Conservation (phyloP, 2,888 invertebrate species). For the Erpobdella octoculata region DNA sequence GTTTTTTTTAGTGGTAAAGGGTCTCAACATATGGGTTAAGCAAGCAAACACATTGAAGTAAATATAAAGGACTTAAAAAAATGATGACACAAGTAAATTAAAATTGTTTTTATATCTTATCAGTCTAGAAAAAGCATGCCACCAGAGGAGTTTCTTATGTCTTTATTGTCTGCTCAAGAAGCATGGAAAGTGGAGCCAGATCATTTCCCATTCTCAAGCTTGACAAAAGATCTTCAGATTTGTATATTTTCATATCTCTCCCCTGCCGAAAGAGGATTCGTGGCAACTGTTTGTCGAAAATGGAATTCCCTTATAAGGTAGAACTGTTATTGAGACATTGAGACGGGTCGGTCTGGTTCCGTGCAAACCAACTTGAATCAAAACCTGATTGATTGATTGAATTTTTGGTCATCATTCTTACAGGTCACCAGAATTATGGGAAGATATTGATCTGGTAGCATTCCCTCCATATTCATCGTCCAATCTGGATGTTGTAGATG, state of each 20-base stretch:
- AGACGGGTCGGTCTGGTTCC: too few relatives aligned
- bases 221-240: constrained; percentile 46
- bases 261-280: constrained; percentile 43
- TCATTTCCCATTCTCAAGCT: constrained; percentile 43
- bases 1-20: too few relatives aligned
- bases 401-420: background rate
- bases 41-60: too few relatives aligned
- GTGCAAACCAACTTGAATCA: background rate
- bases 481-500: constrained; percentile 9
- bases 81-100: too few relatives aligned
- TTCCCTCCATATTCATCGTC: constrained; percentile 40
- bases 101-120: too few relatives aligned
- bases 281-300: constrained; percentile 42
- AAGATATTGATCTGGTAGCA: constrained; percentile 43
- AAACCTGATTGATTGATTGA: background rate
- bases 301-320: constrained; percentile 42
- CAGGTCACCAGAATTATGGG: constrained; percentile 44
- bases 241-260: constrained; percentile 46
- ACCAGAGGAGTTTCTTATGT: constrained; percentile 3
- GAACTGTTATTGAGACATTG: too few relatives aligned
- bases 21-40: too few relatives aligned
- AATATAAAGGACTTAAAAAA: too few relatives aligned
- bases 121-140: constrained; percentile 19
- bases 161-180: constrained; percentile 11
- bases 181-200: constrained; percentile 17